Conservation (phyloP, 2,888 invertebrate species). For the Polyommatus iphigenia region DNA sequence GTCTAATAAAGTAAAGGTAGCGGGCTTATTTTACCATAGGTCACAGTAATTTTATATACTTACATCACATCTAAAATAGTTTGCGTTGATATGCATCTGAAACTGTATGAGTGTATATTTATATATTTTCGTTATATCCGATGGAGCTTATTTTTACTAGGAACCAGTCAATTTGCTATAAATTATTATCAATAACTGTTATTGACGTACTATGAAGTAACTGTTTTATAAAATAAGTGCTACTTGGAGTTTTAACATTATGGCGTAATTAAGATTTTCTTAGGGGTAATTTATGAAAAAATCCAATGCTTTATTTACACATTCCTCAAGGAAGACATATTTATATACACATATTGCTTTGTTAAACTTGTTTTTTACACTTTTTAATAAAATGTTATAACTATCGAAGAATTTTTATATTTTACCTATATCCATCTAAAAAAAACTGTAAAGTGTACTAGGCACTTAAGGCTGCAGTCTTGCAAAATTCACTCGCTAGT, state of each 20-base stretch:
- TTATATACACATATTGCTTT: slow-evolving; percentile 36
- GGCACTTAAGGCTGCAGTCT: no score
- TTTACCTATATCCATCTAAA: background rate
- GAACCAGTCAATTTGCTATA: background rate
- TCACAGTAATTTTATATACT: background rate
- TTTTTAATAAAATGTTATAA: slow-evolving; percentile 33
- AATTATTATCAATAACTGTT: background rate
- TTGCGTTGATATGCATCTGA: background rate
- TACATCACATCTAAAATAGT: background rate
- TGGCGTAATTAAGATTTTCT: background rate
- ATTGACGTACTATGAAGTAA: background rate
- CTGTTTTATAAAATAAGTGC: background rate
- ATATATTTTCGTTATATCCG: background rate
- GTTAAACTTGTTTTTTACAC: slow-evolving; percentile 31
- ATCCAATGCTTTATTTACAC: slow-evolving; percentile 33
- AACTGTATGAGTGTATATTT: background rate
- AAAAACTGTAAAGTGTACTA: no score
- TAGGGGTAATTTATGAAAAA: slow-evolving; percentile 29
- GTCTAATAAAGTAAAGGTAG: background rate
- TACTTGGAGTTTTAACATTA: background rate
- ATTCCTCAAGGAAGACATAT: slow-evolving; percentile 35
- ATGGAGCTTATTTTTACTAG: background rate
- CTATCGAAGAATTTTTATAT: background rate
- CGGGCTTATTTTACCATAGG: background rate
- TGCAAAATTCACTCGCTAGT: no score